Percentiles rank a stretch among this genome's conserved stretches.
Evolutionary conservation across 2,113 vertebrate species (phyloP).

Genomic region (Calyptomena viridis): DNA sequence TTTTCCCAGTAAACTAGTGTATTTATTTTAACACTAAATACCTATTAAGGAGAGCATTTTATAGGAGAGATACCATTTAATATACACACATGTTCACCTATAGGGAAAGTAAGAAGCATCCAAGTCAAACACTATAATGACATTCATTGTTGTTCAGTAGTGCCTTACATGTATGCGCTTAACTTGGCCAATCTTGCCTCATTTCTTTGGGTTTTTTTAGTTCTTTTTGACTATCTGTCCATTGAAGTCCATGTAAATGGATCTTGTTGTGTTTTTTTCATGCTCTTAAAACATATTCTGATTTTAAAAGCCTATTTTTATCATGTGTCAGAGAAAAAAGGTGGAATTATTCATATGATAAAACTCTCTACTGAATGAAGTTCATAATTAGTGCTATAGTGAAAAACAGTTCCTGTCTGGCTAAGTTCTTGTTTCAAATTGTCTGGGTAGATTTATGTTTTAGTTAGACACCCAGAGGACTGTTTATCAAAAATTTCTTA

Average conservation of each 20-base stretch:
- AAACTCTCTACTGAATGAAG: background rate
- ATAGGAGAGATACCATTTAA: background rate
- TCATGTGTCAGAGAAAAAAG: background rate
- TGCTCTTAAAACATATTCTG: background rate
- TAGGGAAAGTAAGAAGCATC: background rate
- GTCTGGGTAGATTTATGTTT: background rate
- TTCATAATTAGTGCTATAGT: background rate
- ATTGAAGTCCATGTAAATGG: background rate
- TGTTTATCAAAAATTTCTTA: background rate
- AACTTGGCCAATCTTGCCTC: background rate
- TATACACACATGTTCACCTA: background rate
- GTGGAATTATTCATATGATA: background rate
- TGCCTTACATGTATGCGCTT: rapidly evolving
- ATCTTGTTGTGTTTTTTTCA: background rate
- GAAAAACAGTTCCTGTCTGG: background rate
- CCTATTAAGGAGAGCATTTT: background rate
- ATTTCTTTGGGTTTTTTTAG: background rate
- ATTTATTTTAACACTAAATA: background rate
- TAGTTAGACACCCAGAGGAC: background rate
- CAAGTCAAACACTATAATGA: background rate
- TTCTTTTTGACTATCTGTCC: background rate
- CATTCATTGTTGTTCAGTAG: background rate
- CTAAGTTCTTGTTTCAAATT: background rate
- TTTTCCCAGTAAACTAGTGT: background rate
- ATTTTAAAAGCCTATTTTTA: background rate